Evolutionary conservation across 2,797 vertebrate species (phyloP).

Genomic region (Florisuga fusca): DNA sequence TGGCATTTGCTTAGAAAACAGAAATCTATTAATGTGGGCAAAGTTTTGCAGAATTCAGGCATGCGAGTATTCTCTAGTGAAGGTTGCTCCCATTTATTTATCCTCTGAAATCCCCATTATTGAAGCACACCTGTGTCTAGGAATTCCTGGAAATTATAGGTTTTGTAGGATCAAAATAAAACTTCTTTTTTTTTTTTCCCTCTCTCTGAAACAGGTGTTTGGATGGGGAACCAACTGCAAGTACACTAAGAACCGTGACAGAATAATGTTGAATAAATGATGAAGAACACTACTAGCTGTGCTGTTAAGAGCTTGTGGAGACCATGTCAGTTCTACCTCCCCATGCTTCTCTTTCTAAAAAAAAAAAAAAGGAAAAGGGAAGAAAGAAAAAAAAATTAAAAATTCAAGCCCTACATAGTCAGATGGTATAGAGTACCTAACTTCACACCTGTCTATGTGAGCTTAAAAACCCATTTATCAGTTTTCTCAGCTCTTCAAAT

Average conservation of each 20-base stretch:
- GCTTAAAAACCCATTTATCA: background rate
- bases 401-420: background rate
- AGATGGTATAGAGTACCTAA: background rate
- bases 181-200: background rate
- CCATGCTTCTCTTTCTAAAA: background rate
- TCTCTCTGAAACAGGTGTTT: background rate
- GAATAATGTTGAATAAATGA: background rate
- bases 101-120: background rate
- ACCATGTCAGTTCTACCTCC: background rate
- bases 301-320: background rate
- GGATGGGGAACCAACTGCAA: background rate
- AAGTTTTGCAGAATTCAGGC: background rate
- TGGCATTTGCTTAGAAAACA: background rate
- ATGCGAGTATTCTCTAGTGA: background rate
- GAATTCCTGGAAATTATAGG: background rate
- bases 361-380: background rate
- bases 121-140: background rate
- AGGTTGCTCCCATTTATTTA: background rate
- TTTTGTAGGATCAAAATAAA: background rate
- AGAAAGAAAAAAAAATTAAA: background rate
- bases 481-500: background rate
- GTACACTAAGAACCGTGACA: background rate
- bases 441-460: background rate
- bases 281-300: background rate
- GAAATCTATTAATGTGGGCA: background rate